Percentiles rank a stretch among this genome's conserved stretches.
These are phyloP conservation scores for Phalacrocorax brasilianus DNA, from an alignment of 2,113 vertebrate species.

Conservation along the genomic window DNA sequence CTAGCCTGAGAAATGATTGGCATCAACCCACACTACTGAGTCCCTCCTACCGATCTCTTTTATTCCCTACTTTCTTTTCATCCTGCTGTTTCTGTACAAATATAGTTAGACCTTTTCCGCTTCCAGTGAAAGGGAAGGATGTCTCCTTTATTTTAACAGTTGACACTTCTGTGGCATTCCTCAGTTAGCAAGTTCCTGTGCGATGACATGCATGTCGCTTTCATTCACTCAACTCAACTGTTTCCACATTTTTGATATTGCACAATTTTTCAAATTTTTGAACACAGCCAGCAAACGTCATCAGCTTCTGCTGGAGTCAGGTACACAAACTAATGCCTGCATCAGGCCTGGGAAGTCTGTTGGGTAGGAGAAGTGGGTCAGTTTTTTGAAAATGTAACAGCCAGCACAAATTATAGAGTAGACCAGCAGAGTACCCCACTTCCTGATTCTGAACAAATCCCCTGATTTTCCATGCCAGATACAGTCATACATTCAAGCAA, in stretches of 20 bases:
- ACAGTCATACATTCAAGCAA: background rate
- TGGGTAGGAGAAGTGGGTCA: background rate
- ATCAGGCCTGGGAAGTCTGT: background rate
- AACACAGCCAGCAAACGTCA: background rate
- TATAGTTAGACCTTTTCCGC: background rate
- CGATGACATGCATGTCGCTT: background rate
- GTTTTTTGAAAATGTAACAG: background rate
- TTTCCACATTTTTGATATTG: background rate
- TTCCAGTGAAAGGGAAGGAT: background rate
- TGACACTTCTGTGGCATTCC: background rate
- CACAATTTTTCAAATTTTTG: background rate
- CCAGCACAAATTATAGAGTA: background rate
- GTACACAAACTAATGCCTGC: background rate
- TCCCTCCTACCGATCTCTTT: background rate
- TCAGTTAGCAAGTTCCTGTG: background rate
- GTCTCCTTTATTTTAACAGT: background rate
- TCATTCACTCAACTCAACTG: background rate
- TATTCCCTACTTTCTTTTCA: background rate
- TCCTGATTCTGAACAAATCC: background rate
- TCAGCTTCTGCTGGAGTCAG: background rate
- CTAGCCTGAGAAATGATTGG: background rate
- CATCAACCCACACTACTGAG: background rate
- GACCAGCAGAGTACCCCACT: background rate
- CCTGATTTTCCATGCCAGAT: background rate
- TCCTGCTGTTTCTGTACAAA: background rate